Conservation (phyloP, 1,140 invertebrate species). For the Dreissena rostriformis region DNA sequence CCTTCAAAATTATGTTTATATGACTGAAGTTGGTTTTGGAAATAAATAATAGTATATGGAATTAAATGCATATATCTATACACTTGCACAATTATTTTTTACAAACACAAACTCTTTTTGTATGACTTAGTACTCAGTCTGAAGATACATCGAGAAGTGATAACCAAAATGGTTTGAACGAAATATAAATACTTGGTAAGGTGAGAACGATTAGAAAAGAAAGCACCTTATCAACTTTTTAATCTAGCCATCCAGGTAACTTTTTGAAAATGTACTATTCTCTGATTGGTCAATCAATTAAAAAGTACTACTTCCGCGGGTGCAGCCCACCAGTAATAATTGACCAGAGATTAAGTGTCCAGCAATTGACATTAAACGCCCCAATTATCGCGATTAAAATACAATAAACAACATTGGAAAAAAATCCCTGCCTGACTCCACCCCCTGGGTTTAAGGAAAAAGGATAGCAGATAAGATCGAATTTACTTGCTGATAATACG, state of each 20-base stretch:
- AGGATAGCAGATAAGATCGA: too few species aligned
- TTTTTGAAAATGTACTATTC: conserved; percentile 20
- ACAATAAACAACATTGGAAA: too few species aligned
- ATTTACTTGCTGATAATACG: too few species aligned
- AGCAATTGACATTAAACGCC: conserved; percentile 47
- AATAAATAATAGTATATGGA: not conserved
- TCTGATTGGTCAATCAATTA: conserved; percentile 52
- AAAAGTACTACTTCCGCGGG: conserved; percentile 26
- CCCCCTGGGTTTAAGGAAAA: too few species aligned
- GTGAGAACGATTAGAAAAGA: conserved; percentile 31
- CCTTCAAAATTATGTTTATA: too few species aligned
- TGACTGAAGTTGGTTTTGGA: too few species aligned
- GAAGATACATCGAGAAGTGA: not conserved
- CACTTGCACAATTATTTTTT: not conserved
- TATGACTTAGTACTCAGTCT: not conserved
- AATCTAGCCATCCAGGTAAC: conserved; percentile 24
- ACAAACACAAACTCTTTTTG: conserved; percentile 23
- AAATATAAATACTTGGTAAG: conserved; percentile 14
- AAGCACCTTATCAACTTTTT: conserved; percentile 27
- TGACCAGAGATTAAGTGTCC: conserved; percentile 45
- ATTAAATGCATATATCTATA: not conserved
- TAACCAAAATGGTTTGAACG: not conserved
- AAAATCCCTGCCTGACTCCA: too few species aligned
- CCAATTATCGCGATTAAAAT: too few species aligned
- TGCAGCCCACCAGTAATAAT: conserved; percentile 44